Base-by-base conservation (phyloP, 2,797 vertebrate genomes). In the Cuculus canorus region DNA sequence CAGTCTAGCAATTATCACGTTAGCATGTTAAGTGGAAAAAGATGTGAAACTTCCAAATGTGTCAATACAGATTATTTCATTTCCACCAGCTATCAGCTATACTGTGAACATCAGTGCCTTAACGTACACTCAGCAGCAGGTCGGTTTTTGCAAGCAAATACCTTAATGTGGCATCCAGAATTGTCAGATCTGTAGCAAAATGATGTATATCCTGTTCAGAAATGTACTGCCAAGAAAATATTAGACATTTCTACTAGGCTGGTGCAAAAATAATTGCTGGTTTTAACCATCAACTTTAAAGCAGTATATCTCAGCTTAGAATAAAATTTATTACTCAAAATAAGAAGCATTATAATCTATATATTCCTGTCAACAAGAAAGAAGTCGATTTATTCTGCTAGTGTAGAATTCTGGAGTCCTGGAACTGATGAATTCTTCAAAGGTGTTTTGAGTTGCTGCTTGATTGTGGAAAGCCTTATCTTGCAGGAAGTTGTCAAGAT, bases 1-100 rank as follows among this genome's bases (percentile, higher is more conserved):
- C 98, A 98, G 97, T 97, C 97, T 98, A 96, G 97, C 96, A 98
- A 98, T 98, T 98, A 98, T 98, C 98, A 98, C 97, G 92, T 98
- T 98, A 98, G 96, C 97, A 98, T 98, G 97, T 98, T 98, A 98
- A 98, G 97, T 97, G 95, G 97, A 97, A 97, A 97, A 97, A 98
- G 96, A 98, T 98, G 98, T 97, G 97, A 98, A 98, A 97, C 96
- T 97, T 98, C 93, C 90, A 97, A 98, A 98, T 97, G 98, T 98
- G 98, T 98, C 98, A 98, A 97, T 98, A 97, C 97, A 97, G 97
- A 98, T 98, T 97, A 98, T 98, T 98, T 98, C 96, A 95, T 98
- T 98, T 98, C 98, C 97, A 98, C 97, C 85, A 97, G 96, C 97
- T 96, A 97, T 97, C 97, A 97, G 96, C 96, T 98, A 97, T 97